A percentile compares a stretch with the other conserved stretches of the same genome.
Evolutionary conservation across 2,888 invertebrate species (phyloP).

Genomic region (Drosophila subquinaria): DNA sequence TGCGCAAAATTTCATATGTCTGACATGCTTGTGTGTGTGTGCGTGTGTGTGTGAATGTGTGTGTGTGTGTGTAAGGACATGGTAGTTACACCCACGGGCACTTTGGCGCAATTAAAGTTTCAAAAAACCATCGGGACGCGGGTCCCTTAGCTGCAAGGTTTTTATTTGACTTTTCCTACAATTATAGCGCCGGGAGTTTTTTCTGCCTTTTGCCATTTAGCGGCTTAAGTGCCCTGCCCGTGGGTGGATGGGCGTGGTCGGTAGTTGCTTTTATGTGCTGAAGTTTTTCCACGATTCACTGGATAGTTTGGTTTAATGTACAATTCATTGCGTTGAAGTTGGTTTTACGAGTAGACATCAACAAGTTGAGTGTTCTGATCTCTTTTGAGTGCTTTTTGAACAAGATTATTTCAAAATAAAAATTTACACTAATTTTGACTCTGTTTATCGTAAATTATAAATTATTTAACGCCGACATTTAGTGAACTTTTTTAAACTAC

Average conservation of each 20-base stretch:
- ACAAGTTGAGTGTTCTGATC: constrained; percentile 13
- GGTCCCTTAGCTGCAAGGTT: constrained; percentile 42
- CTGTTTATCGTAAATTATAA: neutral
- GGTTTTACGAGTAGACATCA: constrained; percentile 20
- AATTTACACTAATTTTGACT: neutral
- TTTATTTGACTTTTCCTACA: constrained; percentile 58
- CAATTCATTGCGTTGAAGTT: constrained; percentile 3
- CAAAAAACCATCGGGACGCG: constrained; percentile 56
- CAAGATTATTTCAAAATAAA: neutral
- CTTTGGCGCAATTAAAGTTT: constrained; percentile 66
- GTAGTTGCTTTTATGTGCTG: constrained; percentile 9
- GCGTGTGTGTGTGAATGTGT: constrained; percentile 1
- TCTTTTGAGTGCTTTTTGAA: neutral
- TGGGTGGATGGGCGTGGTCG: constrained; percentile 23
- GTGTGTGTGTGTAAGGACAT: constrained; percentile 1
- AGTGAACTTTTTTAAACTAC: neutral
- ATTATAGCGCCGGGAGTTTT: constrained; percentile 47
- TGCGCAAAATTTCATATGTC: constrained; percentile 34
- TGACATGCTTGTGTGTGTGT: constrained; percentile 18
- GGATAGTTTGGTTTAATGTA: constrained; percentile 31
- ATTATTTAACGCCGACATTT: neutral
- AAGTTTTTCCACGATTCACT: constrained; percentile 26
- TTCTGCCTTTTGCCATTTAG: constrained; percentile 39
- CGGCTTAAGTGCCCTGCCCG: constrained; percentile 25
- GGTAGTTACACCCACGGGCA: constrained; percentile 46